A percentile compares a stretch with the other conserved stretches of the same genome.
These are phyloP conservation scores for Hetaerina americana DNA, from an alignment of 1,140 invertebrate genomes.

Conservation along the genomic window DNA sequence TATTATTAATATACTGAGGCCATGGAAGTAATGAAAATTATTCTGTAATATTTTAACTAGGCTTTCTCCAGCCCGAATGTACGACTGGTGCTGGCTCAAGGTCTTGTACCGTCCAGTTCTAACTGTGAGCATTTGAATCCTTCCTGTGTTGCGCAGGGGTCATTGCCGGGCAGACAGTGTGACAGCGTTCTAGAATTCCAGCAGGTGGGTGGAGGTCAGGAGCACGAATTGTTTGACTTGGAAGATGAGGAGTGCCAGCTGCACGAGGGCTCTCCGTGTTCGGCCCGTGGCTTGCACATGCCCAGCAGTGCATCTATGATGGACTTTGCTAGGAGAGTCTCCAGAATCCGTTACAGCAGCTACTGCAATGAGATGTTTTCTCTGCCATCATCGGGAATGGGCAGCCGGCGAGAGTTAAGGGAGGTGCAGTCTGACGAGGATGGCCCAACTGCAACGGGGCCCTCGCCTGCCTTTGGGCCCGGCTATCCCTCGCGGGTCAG, in stretches of 20 bases:
- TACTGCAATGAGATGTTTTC: slow-evolving; percentile 30
- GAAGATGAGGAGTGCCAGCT: slow-evolving; percentile 31
- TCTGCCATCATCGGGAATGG: neutral
- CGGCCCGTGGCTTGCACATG: slow-evolving; percentile 43
- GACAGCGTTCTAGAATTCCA: neutral
- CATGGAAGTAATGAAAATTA: too few relatives aligned
- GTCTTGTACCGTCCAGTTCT: too few relatives aligned
- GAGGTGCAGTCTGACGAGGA: neutral
- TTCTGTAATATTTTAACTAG: too few relatives aligned
- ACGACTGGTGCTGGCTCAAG: too few relatives aligned
- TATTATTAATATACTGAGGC: too few relatives aligned
- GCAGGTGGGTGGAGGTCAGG: too few relatives aligned
- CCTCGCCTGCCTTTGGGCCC: too few relatives aligned
- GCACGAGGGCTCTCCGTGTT: slow-evolving; percentile 33
- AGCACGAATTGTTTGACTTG: neutral
- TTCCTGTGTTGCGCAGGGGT: neutral
- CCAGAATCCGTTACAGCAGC: slow-evolving; percentile 20
- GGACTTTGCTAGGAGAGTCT: slow-evolving; percentile 45
- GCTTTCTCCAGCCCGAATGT: too few relatives aligned
- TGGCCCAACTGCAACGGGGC: too few relatives aligned
- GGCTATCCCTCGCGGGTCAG: slow-evolving; percentile 34
- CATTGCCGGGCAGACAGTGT: neutral
- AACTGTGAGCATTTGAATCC: too few relatives aligned
- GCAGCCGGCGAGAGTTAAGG: neutral
- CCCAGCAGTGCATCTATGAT: slow-evolving; percentile 41